Percentiles rank a stretch among this genome's conserved stretches.
These are phyloP conservation scores for Spinibarbus caldwelli DNA, from an alignment of 2,797 vertebrate species.

Conservation along the genomic window DNA sequence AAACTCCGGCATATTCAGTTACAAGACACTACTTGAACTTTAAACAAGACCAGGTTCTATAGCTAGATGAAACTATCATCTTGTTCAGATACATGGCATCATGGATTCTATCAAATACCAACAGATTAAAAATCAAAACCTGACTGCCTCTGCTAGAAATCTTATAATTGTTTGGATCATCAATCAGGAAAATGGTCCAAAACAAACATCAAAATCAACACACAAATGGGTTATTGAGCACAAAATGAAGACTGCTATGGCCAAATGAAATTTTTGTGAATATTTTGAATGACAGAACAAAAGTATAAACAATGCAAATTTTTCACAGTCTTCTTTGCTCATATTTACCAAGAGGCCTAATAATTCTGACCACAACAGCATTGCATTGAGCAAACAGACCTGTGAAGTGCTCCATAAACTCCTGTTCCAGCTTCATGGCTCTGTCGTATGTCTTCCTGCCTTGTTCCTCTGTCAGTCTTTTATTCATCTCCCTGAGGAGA, in stretches of 20 bases:
- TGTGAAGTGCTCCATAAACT: slow-evolving; percentile 98
- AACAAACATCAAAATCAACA: background rate
- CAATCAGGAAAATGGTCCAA: too few relatives aligned
- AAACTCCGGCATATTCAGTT: too few relatives aligned
- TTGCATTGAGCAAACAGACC: slow-evolving; percentile 80
- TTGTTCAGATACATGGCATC: too few relatives aligned
- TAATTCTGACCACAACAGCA: background rate
- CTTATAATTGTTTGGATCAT: background rate
- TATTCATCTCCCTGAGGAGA: slow-evolving; percentile 94
- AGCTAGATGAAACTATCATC: too few relatives aligned
- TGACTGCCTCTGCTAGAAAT: background rate
- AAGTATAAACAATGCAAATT: background rate
- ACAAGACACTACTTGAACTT: too few relatives aligned
- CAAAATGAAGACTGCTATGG: background rate
- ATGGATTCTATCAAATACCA: too few relatives aligned
- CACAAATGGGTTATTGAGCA: background rate
- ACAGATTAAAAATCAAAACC: too few relatives aligned
- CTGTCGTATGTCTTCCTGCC: slow-evolving; percentile 93
- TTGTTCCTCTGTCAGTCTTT: slow-evolving; percentile 94
- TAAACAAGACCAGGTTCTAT: too few relatives aligned
- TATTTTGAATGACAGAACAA: background rate
- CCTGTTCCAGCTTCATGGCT: slow-evolving; percentile 94
- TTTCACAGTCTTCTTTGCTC: background rate
- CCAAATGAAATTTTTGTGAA: background rate
- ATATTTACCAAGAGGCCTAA: background rate